Percentiles rank a stretch among this genome's conserved stretches.
Evolutionary conservation across 1,140 invertebrate species (phyloP).

Genomic region (Trichonephila clavipes): DNA sequence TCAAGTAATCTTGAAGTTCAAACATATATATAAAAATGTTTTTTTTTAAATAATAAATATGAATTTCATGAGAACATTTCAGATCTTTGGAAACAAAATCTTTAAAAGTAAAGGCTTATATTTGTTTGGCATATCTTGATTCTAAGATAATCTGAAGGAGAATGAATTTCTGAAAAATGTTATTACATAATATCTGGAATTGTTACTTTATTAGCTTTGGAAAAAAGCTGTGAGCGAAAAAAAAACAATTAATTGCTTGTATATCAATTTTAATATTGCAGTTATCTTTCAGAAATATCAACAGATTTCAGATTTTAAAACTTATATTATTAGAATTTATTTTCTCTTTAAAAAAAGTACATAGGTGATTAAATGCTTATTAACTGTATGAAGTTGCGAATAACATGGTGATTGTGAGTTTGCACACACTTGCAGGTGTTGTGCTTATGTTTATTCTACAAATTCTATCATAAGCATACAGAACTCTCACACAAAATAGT

Average conservation of each 20-base stretch:
- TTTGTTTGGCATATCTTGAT: background rate
- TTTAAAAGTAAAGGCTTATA: background rate
- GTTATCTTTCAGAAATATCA: background rate
- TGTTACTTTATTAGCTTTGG: background rate
- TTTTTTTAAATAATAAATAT: too few species aligned
- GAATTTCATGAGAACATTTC: too few species aligned
- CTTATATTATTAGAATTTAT: background rate
- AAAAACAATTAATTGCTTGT: background rate
- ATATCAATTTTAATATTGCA: background rate
- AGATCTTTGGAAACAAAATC: too few species aligned
- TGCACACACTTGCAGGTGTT: background rate
- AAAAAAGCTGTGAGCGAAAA: background rate
- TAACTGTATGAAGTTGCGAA: background rate
- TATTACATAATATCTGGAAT: background rate
- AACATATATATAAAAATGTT: too few species aligned
- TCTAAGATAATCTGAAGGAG: background rate
- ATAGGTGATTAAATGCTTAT: slow-evolving; percentile 4
- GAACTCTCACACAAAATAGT: background rate
- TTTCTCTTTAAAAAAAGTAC: background rate
- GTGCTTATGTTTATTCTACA: background rate
- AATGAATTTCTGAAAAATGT: too few species aligned
- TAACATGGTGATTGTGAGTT: background rate
- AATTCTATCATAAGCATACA: background rate
- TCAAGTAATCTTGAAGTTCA: too few species aligned
- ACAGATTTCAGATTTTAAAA: background rate